Evolutionary conservation across 2,797 vertebrate species (phyloP), one percentile per base, ranked within the genome.

Genomic region (Falco rusticolus): DNA sequence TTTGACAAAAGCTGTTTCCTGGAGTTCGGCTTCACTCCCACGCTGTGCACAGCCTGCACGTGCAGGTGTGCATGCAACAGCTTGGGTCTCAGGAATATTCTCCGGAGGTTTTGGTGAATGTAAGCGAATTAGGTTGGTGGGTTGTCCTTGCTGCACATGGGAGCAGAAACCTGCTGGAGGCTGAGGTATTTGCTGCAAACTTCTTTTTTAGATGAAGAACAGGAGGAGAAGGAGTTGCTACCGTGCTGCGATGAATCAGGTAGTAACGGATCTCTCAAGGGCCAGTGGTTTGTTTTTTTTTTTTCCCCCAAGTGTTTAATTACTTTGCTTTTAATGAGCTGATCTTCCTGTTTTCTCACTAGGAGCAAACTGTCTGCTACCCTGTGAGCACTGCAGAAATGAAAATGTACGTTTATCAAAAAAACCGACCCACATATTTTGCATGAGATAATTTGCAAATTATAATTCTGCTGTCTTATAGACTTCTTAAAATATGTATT

Each of bases 331-430:
- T 41, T 84, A 72, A 90, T 41, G 63, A 89, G 51, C 70, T 89
- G 34, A 18, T 91, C 31, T 79, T 71, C 37, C 43, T 78, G 21
- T 92, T 82, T 90, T 63, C 78, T 89, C 69, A 4, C 92, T 75
- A 98, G 97, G 79, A 90, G 87, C 2, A 50, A 96, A 45, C 61
- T 92, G 80, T 34, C 85, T 93, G 26, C 26, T 81, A 22, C 47
- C 33, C 59, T 97, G 95, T 69, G 84, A 97, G 93, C 94, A 75
- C 4, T 97, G 96, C 94, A 95, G 77, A 65, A 86, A 64, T 31
- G 95, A 75, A 82, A 95, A 96, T 18, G 97, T 98, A 96, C 6
- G 95, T 97, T 90, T 74, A 33, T n/a, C 47, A 69, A 64, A 11
- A 33, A 75, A 37, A 26, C 5, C 25, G 39, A 71, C 9, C 29